Percentiles rank a stretch among this genome's conserved stretches.
Conservation (phyloP, 2,797 vertebrate species). For the Fistularia tabacaria region DNA sequence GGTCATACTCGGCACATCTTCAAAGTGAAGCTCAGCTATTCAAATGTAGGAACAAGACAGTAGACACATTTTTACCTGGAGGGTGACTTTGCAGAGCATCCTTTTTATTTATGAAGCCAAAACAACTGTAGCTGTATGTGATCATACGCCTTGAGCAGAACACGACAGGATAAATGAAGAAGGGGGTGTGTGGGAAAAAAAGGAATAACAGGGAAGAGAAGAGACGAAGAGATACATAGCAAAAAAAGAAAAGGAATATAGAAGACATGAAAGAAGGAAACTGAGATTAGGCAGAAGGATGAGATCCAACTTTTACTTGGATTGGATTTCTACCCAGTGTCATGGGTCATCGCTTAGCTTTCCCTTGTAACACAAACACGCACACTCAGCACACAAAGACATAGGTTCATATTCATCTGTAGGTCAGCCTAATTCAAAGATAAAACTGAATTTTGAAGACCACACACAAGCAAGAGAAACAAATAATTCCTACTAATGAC, state of each 20-base stretch:
- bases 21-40: too few relatives aligned
- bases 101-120: too few relatives aligned
- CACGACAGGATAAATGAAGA: not conserved
- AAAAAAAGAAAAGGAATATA: not conserved
- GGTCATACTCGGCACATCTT: too few relatives aligned
- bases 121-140: too few relatives aligned
- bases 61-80: too few relatives aligned
- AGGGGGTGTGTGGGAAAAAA: not conserved
- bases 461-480: not conserved
- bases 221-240: not conserved
- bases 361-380: conserved; percentile 11
- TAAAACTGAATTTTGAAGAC: conserved; percentile 2
- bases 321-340: conserved; percentile 63
- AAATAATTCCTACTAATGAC: not conserved
- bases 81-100: too few relatives aligned
- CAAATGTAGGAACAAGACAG: too few relatives aligned
- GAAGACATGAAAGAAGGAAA: conserved; percentile 1
- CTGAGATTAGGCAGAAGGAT: not conserved
- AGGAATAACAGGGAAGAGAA: not conserved
- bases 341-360: conserved; percentile 43
- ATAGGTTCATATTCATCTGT: not conserved
- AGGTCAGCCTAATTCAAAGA: not conserved
- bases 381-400: conserved; percentile 7
- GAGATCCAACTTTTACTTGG: conserved; percentile 41
- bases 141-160: too few relatives aligned